These are phyloP conservation scores for Anthoptus insignis DNA, from an alignment of 2,888 invertebrate genomes.

Conservation along the genomic window DNA sequence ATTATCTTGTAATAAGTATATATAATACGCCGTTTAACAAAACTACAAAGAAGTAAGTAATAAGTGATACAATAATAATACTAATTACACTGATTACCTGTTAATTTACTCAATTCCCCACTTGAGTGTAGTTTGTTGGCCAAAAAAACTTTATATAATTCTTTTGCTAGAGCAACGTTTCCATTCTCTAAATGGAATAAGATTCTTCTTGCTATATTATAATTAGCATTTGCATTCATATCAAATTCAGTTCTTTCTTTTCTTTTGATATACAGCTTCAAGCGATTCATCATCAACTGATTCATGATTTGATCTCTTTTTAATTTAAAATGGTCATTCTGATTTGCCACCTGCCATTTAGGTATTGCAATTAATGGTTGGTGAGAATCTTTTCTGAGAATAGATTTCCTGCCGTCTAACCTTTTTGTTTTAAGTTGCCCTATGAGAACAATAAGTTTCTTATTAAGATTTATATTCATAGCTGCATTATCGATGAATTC, in stretches of 20 bases:
- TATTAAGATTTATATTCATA: conserved; percentile 59
- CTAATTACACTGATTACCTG: too few species aligned
- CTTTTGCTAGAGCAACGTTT: conserved; percentile 65
- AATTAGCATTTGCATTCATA: conserved; percentile 59
- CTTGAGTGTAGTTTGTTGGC: conserved; percentile 51
- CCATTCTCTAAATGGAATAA: conserved; percentile 64
- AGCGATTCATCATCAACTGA: conserved; percentile 71
- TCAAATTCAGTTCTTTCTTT: conserved; percentile 58
- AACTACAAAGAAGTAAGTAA: too few species aligned
- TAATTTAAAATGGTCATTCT: conserved; percentile 55
- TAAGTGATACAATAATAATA: too few species aligned
- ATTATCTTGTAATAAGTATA: too few species aligned
- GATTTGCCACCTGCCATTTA: conserved; percentile 16
- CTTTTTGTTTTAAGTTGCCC: conserved; percentile 45
- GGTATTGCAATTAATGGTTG: conserved; percentile 32
- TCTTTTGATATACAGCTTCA: conserved; percentile 60
- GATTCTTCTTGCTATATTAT: conserved; percentile 67
- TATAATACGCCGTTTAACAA: too few species aligned
- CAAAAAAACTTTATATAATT: conserved; percentile 68
- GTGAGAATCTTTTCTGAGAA: conserved; percentile 17
- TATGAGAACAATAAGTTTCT: conserved; percentile 56
- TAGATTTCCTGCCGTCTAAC: conserved; percentile 10
- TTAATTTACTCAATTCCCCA: not conserved
- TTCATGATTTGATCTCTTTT: conserved; percentile 68
- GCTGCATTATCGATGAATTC: conserved; percentile 63